Percentiles rank a stretch among this genome's conserved stretches.
phyloP scores from a whole-genome alignment of 2,797 vertebrate species.

The Hybognathus amarus region DNA sequence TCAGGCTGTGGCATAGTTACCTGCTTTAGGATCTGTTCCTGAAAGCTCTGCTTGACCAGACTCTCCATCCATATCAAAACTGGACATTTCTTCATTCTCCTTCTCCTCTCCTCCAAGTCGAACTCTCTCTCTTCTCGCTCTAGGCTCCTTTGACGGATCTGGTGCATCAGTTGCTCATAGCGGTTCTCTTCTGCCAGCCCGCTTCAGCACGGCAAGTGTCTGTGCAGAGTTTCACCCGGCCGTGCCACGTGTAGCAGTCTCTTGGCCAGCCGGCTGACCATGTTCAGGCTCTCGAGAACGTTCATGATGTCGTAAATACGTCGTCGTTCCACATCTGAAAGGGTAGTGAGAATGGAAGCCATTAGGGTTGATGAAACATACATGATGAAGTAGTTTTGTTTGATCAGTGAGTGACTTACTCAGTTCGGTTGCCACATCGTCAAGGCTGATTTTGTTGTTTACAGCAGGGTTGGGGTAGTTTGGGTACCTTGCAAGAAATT shows the following conservation, averaged over 20 bases:
- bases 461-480: slow-evolving; percentile 83
- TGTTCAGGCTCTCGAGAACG: slow-evolving; percentile 94
- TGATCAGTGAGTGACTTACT: slow-evolving; percentile 77
- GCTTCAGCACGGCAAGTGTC: slow-evolving; percentile 86
- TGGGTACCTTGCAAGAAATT: slow-evolving; percentile 91
- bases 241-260: slow-evolving; percentile 95
- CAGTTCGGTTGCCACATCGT: slow-evolving; percentile 92
- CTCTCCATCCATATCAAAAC: slow-evolving; percentile 64
- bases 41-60: slow-evolving; percentile 84
- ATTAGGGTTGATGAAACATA: not conserved
- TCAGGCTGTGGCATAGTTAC: slow-evolving; percentile 63
- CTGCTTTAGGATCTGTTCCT: slow-evolving; percentile 90
- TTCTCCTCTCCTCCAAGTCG: slow-evolving; percentile 76
- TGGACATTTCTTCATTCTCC: slow-evolving; percentile 73
- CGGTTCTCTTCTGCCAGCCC: slow-evolving; percentile 85
- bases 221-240: slow-evolving; percentile 85
- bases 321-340: slow-evolving; percentile 88
- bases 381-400: not conserved
- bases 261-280: slow-evolving; percentile 96
- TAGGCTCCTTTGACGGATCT: slow-evolving; percentile 83
- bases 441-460: slow-evolving; percentile 90
- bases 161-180: slow-evolving; percentile 88
- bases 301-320: slow-evolving; percentile 98
- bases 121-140: slow-evolving; percentile 82
- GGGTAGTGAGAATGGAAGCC: not conserved